phyloP scores from a whole-genome alignment of 2,888 invertebrate genomes.

The Augochlorella aurata region DNA sequence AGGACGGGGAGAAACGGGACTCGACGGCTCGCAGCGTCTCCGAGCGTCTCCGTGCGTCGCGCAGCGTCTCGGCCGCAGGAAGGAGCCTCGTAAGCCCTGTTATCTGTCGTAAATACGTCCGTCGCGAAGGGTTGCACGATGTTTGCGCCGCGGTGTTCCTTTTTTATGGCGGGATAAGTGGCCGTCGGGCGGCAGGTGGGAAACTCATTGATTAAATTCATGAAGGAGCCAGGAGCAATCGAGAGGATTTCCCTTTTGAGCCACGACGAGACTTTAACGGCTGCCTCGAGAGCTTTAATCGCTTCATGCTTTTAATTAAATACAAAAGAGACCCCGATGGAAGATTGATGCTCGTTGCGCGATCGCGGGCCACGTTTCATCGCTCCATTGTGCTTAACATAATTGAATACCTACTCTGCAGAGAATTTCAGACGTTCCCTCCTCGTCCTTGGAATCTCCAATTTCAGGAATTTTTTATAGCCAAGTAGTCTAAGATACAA shows the following conservation, averaged over 20 bases:
- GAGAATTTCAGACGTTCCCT: not conserved
- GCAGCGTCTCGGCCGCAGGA: not conserved
- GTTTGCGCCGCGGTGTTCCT: not conserved
- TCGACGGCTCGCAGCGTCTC: not conserved
- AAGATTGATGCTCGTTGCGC: not conserved
- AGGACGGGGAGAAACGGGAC: not conserved
- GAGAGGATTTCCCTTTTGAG: conserved; percentile 3
- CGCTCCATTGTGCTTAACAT: not conserved
- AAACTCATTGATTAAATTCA: conserved; percentile 15
- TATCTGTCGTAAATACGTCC: conserved; percentile 24
- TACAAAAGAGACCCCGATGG: not conserved
- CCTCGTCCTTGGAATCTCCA: not conserved
- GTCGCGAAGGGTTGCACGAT: conserved; percentile 5
- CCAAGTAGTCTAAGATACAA: not conserved
- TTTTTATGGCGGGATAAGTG: not conserved
- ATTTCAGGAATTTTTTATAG: not conserved
- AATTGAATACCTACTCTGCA: not conserved
- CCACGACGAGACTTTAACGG: conserved; percentile 8
- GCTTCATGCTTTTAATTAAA: not conserved
- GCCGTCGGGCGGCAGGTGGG: conserved; percentile 5
- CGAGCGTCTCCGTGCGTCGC: not conserved
- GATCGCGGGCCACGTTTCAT: not conserved
- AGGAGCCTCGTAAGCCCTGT: conserved; percentile 25
- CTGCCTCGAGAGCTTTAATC: not conserved
- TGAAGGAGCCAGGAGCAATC: conserved; percentile 1